Percentiles rank a stretch among this genome's conserved stretches.
Evolutionary conservation across 2,888 invertebrate species (phyloP).

Genomic region (Mimachlamys varia): DNA sequence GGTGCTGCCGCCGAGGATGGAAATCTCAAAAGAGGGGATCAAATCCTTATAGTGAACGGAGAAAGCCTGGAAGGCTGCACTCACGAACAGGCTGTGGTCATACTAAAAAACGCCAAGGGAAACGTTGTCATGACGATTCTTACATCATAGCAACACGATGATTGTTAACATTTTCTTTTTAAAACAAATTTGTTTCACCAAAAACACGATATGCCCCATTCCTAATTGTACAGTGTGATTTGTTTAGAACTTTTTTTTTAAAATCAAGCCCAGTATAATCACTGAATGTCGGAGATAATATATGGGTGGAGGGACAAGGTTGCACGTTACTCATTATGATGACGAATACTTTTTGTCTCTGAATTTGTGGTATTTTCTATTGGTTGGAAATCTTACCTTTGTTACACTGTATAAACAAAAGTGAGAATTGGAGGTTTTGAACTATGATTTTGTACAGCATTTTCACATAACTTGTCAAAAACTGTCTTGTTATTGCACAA

Average conservation of each 20-base stretch:
- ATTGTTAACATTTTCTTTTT: not conserved
- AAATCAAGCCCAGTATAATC: not conserved
- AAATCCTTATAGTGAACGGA: slow-evolving; percentile 94
- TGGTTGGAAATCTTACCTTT: not conserved
- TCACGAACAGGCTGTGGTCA: slow-evolving; percentile 93
- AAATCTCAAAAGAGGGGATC: slow-evolving; percentile 94
- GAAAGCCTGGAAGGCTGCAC: slow-evolving; percentile 85
- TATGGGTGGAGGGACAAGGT: not conserved
- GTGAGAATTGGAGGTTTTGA: not conserved
- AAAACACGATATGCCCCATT: not conserved
- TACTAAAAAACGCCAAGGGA: slow-evolving; percentile 87
- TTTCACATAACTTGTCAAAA: slow-evolving; percentile 2
- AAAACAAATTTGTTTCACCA: not conserved
- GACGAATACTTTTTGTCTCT: not conserved
- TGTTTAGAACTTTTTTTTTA: not conserved
- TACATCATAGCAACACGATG: slow-evolving; percentile 64
- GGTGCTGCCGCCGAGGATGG: slow-evolving; percentile 93
- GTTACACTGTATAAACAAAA: not conserved
- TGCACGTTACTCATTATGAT: no score
- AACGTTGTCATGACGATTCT: slow-evolving; percentile 82
- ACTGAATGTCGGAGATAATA: not conserved
- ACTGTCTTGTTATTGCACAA: not conserved
- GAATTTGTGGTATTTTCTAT: not conserved
- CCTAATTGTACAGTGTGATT: not conserved
- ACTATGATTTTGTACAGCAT: not conserved